Evolutionary conservation across 2,888 invertebrate genomes (phyloP).

Genomic region (Eupithecia tripunctaria): DNA sequence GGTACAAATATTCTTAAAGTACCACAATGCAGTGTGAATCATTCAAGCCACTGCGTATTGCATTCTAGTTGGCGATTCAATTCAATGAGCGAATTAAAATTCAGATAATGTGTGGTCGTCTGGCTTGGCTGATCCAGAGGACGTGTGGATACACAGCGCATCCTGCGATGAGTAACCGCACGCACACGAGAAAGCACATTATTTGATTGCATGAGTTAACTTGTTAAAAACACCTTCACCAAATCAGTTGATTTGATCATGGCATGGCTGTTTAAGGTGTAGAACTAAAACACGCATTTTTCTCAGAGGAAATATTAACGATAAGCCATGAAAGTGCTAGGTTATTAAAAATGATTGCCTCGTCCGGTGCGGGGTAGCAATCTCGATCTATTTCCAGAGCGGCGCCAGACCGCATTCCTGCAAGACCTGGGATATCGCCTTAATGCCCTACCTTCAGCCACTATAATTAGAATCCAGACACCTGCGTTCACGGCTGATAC

Average conservation of each 20-base stretch:
- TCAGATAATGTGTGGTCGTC: conserved; percentile 68
- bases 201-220: neutral
- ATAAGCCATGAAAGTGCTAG: conserved; percentile 48
- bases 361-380: conserved; percentile 55
- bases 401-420: conserved; percentile 81
- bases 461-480: conserved; percentile 73
- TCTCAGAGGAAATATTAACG: conserved; percentile 27
- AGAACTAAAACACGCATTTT: neutral
- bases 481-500: neutral
- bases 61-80: conserved; percentile 74
- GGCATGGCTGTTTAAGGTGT: neutral
- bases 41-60: conserved; percentile 65
- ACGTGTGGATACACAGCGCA: conserved; percentile 74
- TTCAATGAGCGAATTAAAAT: conserved; percentile 78
- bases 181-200: neutral
- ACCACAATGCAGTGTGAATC: conserved; percentile 60
- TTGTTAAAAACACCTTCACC: neutral
- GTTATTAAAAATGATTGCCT: conserved; percentile 57
- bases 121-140: conserved; percentile 78
- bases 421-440: conserved; percentile 73
- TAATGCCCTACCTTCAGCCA: conserved; percentile 70
- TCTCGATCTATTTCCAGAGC: conserved; percentile 75
- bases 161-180: conserved; percentile 59
- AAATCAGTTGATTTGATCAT: neutral
- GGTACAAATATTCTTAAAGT: conserved; percentile 38